phyloP scores from a whole-genome alignment of 2,113 vertebrate genomes.

The Erythrolamprus reginae region DNA sequence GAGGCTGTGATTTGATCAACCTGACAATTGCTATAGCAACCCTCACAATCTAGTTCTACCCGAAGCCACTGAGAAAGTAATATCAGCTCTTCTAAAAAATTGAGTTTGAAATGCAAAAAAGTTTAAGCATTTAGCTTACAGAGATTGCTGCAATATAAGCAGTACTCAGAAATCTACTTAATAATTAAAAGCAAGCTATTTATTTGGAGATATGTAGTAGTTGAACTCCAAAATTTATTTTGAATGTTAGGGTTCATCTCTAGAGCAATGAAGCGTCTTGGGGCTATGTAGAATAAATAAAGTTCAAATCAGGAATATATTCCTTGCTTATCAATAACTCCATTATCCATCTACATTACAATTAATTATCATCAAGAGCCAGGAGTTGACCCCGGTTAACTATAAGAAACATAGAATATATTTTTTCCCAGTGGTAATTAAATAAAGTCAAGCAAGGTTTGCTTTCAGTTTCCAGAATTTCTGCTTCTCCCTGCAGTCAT shows the following conservation, averaged over 20 bases:
- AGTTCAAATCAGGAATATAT: neutral
- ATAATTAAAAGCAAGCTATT: neutral
- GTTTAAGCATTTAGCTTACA: conserved; percentile 27
- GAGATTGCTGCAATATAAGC: conserved; percentile 20
- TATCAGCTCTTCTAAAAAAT: conserved; percentile 21
- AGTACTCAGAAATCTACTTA: neutral
- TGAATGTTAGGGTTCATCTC: neutral
- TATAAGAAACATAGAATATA: neutral
- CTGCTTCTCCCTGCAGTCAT: neutral
- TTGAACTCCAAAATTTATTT: neutral
- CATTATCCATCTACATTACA: neutral
- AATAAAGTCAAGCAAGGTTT: neutral
- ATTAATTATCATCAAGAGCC: neutral
- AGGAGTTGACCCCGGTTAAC: neutral
- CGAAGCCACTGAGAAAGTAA: neutral
- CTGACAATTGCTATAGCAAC: conserved; percentile 49
- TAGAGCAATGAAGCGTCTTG: neutral
- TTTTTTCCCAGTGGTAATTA: neutral
- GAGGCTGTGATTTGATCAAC: conserved; percentile 39
- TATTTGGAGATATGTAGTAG: neutral
- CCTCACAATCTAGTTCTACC: conserved; percentile 28
- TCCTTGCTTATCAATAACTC: neutral
- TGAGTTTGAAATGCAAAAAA: conserved; percentile 28
- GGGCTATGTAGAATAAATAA: neutral
- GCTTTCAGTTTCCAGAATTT: neutral